Conservation (phyloP, 2,888 invertebrate species). For the Bembecia ichneumoniformis region DNA sequence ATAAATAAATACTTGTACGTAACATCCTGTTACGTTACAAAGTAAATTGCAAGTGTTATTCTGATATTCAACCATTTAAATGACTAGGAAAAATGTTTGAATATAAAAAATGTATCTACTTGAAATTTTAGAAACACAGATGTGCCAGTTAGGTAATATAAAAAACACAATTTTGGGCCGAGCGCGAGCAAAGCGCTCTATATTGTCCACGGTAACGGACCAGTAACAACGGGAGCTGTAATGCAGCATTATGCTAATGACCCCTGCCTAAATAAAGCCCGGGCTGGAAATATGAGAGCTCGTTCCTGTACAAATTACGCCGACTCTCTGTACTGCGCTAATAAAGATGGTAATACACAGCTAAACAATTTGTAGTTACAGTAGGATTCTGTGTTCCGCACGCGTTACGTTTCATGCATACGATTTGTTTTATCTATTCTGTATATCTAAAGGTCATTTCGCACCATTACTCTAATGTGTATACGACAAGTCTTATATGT, state of each 20-base stretch:
- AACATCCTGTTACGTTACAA: too few relatives aligned
- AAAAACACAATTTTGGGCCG: constrained; percentile 36
- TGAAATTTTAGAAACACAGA: too few relatives aligned
- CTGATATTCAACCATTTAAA: too few relatives aligned
- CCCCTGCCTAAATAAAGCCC: constrained; percentile 49
- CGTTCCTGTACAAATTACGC: constrained; percentile 48
- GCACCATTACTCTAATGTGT: background rate
- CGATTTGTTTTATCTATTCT: constrained; percentile 5
- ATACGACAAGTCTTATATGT: constrained; percentile 2
- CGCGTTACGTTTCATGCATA: constrained; percentile 7
- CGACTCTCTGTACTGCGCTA: constrained; percentile 31
- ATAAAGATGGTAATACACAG: constrained; percentile 53
- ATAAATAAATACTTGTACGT: too few relatives aligned
- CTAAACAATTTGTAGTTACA: constrained; percentile 39
- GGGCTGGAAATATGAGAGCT: constrained; percentile 47
- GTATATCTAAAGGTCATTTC: constrained; percentile 1
- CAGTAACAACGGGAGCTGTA: constrained; percentile 25
- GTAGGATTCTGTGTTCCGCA: constrained; percentile 6
- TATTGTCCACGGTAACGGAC: constrained; percentile 15
- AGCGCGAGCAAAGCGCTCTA: constrained; percentile 19
- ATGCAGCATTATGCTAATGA: constrained; percentile 56
- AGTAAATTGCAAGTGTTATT: too few relatives aligned
- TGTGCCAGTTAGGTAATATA: constrained; percentile 16
- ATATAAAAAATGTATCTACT: too few relatives aligned
- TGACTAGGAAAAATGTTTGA: too few relatives aligned